Evolutionary conservation across 2,888 invertebrate species (phyloP).

Genomic region (Drosophila crucigera): DNA sequence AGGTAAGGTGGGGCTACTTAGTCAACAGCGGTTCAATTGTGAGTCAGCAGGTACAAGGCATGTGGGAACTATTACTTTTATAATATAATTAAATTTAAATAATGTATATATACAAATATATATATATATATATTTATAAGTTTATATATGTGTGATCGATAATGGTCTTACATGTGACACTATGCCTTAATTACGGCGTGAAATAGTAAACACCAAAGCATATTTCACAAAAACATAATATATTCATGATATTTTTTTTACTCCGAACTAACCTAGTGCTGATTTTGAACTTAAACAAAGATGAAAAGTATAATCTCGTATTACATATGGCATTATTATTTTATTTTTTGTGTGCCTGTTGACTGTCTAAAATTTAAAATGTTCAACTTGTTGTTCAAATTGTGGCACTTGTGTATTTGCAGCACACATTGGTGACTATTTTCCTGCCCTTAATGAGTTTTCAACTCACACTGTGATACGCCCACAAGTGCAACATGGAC

Average conservation of each 20-base stretch:
- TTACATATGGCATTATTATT: too few species aligned
- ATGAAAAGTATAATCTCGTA: neutral
- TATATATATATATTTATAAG: too few species aligned
- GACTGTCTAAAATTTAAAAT: neutral
- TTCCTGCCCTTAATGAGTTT: slow-evolving; percentile 83
- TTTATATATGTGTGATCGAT: too few species aligned
- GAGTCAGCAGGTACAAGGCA: neutral
- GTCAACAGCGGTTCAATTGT: neutral
- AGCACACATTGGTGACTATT: slow-evolving; percentile 75
- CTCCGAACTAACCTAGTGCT: neutral
- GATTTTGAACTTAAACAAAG: neutral
- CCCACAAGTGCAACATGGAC: slow-evolving; percentile 90
- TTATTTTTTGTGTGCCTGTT: neutral
- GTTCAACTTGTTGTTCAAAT: neutral
- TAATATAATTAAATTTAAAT: neutral
- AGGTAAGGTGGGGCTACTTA: neutral
- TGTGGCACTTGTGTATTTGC: slow-evolving; percentile 33
- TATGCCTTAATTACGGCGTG: neutral
- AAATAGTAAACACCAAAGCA: neutral
- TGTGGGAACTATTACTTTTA: neutral
- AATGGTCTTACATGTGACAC: neutral
- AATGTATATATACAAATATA: neutral
- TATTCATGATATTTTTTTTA: neutral
- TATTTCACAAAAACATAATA: neutral
- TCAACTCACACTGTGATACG: slow-evolving; percentile 86